Evolutionary conservation across 2,113 vertebrate species (phyloP).

Genomic region (Psophia crepitans): DNA sequence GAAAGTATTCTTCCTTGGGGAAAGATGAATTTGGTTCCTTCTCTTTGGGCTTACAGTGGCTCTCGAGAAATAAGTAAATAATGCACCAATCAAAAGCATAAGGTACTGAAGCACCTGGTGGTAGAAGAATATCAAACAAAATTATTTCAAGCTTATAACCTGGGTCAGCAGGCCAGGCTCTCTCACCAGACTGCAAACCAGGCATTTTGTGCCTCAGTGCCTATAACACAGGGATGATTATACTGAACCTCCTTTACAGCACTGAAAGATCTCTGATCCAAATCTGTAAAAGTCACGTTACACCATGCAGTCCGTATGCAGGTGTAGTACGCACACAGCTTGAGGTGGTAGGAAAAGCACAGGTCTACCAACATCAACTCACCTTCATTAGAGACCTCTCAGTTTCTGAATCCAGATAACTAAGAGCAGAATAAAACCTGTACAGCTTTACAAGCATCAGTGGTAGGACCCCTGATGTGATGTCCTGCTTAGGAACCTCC

Average conservation of each 20-base stretch:
- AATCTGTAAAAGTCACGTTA: background rate
- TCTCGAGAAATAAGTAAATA: background rate
- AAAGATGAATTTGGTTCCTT: background rate
- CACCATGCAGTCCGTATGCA: background rate
- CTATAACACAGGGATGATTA: background rate
- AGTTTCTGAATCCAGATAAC: background rate
- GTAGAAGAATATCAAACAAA: background rate
- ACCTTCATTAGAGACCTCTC: background rate
- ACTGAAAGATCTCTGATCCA: background rate
- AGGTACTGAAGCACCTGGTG: background rate
- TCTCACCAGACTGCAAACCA: background rate
- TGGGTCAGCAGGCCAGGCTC: background rate
- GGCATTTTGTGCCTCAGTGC: background rate
- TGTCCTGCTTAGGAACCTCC: background rate
- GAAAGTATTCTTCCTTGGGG: background rate
- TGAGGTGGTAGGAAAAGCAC: background rate
- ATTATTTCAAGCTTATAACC: background rate
- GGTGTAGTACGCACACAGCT: background rate
- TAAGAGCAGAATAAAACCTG: background rate
- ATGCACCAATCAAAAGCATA: background rate
- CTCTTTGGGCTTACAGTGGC: background rate
- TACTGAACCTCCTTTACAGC: background rate
- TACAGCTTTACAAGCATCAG: background rate
- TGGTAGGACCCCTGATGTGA: background rate
- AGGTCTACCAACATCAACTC: background rate